Conservation (phyloP, 2,797 vertebrate species). For the Hafferia zeledoni region DNA sequence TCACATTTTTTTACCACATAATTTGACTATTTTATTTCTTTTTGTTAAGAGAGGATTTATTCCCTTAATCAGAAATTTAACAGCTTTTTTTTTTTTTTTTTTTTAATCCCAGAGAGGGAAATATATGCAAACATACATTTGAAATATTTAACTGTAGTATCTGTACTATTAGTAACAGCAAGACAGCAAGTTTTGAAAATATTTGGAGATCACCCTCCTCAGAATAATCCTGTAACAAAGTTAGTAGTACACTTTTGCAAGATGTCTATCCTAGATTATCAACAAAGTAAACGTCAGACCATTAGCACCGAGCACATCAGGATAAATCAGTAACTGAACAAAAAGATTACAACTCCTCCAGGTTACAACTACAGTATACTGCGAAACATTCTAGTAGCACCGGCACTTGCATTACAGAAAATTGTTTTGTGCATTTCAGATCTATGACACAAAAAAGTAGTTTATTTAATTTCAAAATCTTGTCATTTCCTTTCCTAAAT, state of each 20-base stretch:
- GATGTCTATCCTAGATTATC: background rate
- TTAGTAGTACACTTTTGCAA: background rate
- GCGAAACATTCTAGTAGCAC: background rate
- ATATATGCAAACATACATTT: background rate
- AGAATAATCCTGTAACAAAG: background rate
- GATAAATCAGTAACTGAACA: background rate
- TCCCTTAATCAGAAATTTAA: background rate
- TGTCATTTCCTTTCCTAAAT: background rate
- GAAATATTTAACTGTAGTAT: background rate
- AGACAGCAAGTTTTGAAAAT: background rate
- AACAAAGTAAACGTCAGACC: background rate
- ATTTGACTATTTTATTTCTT: background rate
- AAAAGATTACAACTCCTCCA: background rate
- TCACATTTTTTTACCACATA: background rate
- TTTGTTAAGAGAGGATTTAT: background rate
- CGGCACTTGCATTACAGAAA: background rate
- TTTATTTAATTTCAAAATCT: background rate
- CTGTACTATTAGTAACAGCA: background rate
- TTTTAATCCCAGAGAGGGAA: background rate
- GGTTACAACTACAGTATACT: background rate
- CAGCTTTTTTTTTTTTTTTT: fast-evolving
- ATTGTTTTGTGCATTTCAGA: background rate
- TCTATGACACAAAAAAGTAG: background rate
- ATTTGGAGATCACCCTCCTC: background rate
- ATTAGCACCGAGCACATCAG: background rate